Percentiles rank a stretch among this genome's conserved stretches.
phyloP scores from a whole-genome alignment of 2,797 vertebrate genomes.

The Aselliscus stoliczkanus region DNA sequence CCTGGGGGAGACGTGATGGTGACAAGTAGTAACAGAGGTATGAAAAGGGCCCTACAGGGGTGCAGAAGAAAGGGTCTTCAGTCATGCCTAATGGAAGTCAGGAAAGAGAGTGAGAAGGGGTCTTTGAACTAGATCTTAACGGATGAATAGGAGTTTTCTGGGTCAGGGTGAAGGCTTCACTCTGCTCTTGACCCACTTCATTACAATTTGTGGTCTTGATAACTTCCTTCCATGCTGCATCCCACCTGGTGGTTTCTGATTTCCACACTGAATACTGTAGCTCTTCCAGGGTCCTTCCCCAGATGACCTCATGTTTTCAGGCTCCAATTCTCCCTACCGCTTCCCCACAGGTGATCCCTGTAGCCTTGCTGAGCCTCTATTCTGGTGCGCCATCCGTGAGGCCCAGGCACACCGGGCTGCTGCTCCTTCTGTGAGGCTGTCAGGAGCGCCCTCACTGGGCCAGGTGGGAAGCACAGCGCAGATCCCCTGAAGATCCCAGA shows the following conservation, averaged over 20 bases:
- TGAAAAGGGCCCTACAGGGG: neutral
- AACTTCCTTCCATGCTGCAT: neutral
- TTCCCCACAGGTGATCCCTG: constrained; percentile 81
- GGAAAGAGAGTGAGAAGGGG: neutral
- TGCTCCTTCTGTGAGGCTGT: constrained; percentile 81
- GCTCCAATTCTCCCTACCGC: neutral
- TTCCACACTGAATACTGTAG: neutral
- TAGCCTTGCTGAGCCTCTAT: constrained; percentile 82
- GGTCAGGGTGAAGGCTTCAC: neutral
- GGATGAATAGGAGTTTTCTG: neutral
- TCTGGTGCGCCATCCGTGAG: constrained; percentile 76
- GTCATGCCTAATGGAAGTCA: neutral
- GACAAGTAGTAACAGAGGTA: neutral
- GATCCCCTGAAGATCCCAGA: neutral
- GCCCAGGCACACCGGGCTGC: constrained; percentile 76
- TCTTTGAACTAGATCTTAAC: neutral
- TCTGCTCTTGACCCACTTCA: neutral
- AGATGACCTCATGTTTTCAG: neutral
- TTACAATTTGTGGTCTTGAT: neutral
- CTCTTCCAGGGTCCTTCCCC: neutral
- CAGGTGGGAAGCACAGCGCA: neutral
- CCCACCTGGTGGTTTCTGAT: neutral
- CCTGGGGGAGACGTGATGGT: neutral
- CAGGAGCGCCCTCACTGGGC: constrained; percentile 70
- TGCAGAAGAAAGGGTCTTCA: neutral